Conservation (phyloP, 2,888 invertebrate species). For the Mamestra brassicae region DNA sequence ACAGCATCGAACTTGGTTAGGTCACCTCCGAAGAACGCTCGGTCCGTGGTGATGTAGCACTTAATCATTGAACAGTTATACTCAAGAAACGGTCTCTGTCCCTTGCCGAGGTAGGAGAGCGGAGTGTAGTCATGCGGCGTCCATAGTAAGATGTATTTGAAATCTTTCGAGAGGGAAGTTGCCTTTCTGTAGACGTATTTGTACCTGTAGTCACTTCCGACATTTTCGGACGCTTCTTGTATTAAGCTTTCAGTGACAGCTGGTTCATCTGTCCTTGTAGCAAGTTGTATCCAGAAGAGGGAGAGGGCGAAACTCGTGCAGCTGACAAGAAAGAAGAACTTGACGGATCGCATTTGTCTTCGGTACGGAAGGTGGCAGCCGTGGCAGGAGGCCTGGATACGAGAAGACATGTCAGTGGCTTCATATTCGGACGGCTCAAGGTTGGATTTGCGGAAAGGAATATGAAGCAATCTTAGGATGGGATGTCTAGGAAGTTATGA, state of each 20-base stretch:
- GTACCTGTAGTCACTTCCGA: constrained; percentile 77
- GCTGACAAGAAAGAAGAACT: constrained; percentile 74
- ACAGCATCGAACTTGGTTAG: constrained; percentile 80
- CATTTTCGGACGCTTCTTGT: constrained; percentile 79
- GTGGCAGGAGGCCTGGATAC: constrained; percentile 55
- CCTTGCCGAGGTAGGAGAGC: constrained; percentile 76
- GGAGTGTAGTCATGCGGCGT: constrained; percentile 76
- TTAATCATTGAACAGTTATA: constrained; percentile 81
- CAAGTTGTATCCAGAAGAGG: constrained; percentile 75
- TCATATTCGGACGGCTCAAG: constrained; percentile 70
- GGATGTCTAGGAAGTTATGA: too few relatives aligned
- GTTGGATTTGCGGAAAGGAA: constrained; percentile 48
- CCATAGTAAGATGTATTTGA: constrained; percentile 84
- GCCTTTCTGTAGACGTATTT: constrained; percentile 79
- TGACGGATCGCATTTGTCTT: constrained; percentile 72
- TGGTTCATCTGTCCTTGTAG: constrained; percentile 59
- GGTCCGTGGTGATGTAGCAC: constrained; percentile 80
- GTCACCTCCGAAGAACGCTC: constrained; percentile 68
- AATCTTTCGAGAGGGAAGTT: constrained; percentile 71
- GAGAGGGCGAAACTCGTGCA: constrained; percentile 74
- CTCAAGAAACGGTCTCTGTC: constrained; percentile 79
- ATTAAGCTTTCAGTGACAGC: constrained; percentile 69
- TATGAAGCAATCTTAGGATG: too few relatives aligned
- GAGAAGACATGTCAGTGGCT: constrained; percentile 69
- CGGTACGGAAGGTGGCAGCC: constrained; percentile 59